These are phyloP conservation scores for Nannospalax galili DNA, from an alignment of 2,113 vertebrate genomes.

Conservation along the genomic window DNA sequence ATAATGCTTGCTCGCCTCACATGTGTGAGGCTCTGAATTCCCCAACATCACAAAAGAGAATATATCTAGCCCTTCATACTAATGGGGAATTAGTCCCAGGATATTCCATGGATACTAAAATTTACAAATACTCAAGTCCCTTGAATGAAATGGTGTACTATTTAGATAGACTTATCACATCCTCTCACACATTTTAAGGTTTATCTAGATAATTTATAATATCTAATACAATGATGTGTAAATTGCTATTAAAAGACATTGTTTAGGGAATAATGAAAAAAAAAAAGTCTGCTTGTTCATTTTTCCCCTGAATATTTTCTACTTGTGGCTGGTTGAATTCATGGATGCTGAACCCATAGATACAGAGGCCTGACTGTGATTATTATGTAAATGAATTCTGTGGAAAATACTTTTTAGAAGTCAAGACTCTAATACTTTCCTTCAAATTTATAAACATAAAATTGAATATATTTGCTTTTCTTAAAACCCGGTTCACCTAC, in stretches of 20 bases:
- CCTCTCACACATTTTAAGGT: background rate
- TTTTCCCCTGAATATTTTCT: background rate
- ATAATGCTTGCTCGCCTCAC: background rate
- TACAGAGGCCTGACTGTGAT: background rate
- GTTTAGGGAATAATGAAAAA: background rate
- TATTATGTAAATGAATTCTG: background rate
- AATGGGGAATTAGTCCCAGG: background rate
- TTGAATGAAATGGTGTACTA: background rate
- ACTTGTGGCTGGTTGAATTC: background rate
- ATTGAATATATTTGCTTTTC: background rate
- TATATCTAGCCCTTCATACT: background rate
- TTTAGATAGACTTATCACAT: background rate
- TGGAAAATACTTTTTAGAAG: background rate
- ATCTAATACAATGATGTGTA: background rate
- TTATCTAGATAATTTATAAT: background rate
- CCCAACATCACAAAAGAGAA: background rate
- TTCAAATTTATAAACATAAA: conserved; percentile 1
- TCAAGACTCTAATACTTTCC: background rate
- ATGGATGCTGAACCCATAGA: background rate
- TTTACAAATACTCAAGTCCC: background rate
- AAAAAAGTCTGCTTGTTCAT: background rate
- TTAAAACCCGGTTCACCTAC: background rate
- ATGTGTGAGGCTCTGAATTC: background rate
- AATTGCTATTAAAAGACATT: background rate
- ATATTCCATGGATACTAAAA: background rate